Base-by-base conservation (phyloP, 1,140 invertebrate species). In the Potamilus streckersoni region DNA sequence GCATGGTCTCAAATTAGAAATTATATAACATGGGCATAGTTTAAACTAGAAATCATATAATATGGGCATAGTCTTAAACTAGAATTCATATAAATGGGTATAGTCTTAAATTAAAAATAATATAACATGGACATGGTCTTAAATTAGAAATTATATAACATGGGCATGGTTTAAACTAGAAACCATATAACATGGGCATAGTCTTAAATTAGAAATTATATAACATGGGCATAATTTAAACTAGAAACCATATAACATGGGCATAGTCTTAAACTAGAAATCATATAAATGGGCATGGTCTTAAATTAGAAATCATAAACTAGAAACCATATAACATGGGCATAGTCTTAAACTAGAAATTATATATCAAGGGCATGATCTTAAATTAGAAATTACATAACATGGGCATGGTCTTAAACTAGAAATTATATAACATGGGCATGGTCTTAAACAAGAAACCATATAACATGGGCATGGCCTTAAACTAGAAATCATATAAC, bases 221-320 rank as follows among this genome's bases (percentile, higher is more conserved):
- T 17, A 61, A 20, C 27, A 27, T 27, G 27, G 27, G 27, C 27
- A 27, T 27, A 80, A 65, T 69, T 83, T 83, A 65, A 73, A 71
- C 90, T 87, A 71, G 31, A 71, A 16, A 58, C 16, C 56, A 14
- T 15, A 69, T 82, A 87, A 95, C 96, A 97, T 98, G 31, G 98
- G 87, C 0, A 67, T 79, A 0, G 56, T 98, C 90, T 73, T 96
- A 69, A 64, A 92, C 91, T 20, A 17, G 16, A 20, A 20, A 17
- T 61, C 56, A 14, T 23, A 69, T 81, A 87, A 95, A 97, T 98
- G 31, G 98, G 87, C 0, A 67, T 79, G 2, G 56, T 98, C 90
- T 73, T 96, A 69, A 64, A 92, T 91, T 20, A 17, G 16, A 20
- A 20, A 17, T 61, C 16, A 17, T 61, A 27, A 27, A 27, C 27